Conservation (phyloP, 2,113 vertebrate species). For the Spheniscus mendiculus region DNA sequence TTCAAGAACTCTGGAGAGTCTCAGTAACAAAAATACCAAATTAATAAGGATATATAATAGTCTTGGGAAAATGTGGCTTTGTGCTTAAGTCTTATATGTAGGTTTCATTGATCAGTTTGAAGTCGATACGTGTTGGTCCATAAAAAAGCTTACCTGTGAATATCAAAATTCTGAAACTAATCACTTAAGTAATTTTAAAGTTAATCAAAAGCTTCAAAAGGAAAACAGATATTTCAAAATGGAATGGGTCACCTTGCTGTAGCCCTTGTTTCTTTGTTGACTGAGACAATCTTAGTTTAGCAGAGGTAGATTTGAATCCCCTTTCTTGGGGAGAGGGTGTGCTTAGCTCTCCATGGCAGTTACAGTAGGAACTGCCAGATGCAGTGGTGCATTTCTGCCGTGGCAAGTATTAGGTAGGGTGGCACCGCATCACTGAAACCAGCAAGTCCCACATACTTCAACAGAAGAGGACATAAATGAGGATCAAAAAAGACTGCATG, state of each 20-base stretch:
- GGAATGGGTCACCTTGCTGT: neutral
- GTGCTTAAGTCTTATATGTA: neutral
- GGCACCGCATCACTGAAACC: neutral
- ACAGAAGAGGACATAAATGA: neutral
- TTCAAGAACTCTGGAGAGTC: neutral
- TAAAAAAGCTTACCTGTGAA: neutral
- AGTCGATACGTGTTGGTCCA: neutral
- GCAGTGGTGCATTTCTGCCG: fast-evolving
- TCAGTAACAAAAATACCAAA: neutral
- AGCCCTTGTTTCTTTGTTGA: neutral
- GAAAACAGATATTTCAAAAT: neutral
- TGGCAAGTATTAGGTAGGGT: fast-evolving
- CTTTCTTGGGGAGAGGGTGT: neutral
- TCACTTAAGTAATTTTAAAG: neutral
- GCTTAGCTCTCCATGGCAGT: neutral
- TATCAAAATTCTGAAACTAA: neutral
- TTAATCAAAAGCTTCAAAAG: neutral
- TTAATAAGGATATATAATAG: neutral
- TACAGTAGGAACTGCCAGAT: neutral
- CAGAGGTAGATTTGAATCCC: neutral
- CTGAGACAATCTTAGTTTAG: neutral
- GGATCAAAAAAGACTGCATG: neutral
- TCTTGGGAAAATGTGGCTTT: neutral
- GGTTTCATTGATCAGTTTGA: neutral
- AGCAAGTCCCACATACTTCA: fast-evolving